These are phyloP conservation scores for Polypterus senegalus DNA, from an alignment of 2,113 vertebrate species.

Conservation along the genomic window DNA sequence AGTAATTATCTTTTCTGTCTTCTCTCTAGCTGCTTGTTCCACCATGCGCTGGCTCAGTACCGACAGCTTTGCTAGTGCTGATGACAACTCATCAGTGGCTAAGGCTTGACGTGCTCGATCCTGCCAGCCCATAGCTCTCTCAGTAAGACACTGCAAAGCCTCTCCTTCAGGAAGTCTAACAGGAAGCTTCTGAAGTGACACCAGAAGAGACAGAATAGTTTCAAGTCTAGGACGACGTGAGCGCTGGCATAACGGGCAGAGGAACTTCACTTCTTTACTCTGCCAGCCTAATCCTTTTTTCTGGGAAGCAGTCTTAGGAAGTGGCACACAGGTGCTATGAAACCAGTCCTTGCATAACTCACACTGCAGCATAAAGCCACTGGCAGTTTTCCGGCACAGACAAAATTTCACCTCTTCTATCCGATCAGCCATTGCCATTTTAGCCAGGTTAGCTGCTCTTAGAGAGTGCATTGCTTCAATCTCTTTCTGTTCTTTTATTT, in stretches of 20 bases:
- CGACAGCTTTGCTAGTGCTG: constrained; percentile 86
- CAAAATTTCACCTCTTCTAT: constrained; percentile 95
- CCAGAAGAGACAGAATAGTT: constrained; percentile 88
- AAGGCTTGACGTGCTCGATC: constrained; percentile 83
- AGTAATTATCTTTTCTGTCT: constrained; percentile 96
- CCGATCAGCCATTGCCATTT: constrained; percentile 93
- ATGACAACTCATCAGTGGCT: constrained; percentile 90
- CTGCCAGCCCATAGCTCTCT: constrained; percentile 97
- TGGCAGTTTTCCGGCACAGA: constrained; percentile 81
- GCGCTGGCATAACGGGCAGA: constrained; percentile 86
- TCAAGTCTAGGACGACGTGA: constrained; percentile 84
- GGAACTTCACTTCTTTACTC: constrained; percentile 87
- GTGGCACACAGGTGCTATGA: constrained; percentile 82
- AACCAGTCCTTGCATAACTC: constrained; percentile 98
- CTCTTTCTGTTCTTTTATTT: constrained; percentile 86
- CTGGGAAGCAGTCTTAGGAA: constrained; percentile 79
- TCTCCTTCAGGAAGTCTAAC: constrained; percentile 88
- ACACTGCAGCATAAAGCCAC: constrained; percentile 92
- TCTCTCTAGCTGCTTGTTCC: constrained; percentile 90
- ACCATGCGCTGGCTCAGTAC: constrained; percentile 96
- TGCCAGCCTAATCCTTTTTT: constrained; percentile 84
- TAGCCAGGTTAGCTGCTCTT: constrained; percentile 82
- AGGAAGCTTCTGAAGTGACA: constrained; percentile 90
- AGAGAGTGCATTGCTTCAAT: constrained; percentile 86
- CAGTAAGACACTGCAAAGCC: constrained; percentile 86